Percentiles rank a stretch among this genome's conserved stretches.
These are phyloP conservation scores for Etheostoma nigrum DNA, from an alignment of 2,797 vertebrate genomes.

Conservation along the genomic window DNA sequence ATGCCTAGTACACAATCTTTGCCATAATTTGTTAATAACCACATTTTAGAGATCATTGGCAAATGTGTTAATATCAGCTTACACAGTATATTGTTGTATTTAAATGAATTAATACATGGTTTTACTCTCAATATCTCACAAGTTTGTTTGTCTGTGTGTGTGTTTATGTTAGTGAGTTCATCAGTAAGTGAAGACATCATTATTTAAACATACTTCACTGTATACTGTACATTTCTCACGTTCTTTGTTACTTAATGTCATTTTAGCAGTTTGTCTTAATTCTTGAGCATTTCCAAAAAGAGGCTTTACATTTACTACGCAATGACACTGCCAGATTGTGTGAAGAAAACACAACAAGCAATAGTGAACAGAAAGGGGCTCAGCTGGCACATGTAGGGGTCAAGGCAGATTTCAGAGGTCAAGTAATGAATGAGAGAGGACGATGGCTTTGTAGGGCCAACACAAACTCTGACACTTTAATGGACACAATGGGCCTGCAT, in stretches of 20 bases:
- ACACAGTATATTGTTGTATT: neutral
- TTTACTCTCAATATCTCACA: neutral
- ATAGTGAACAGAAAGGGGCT: slow-evolving; percentile 35
- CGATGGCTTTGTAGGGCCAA: slow-evolving; percentile 32
- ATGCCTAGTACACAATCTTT: neutral
- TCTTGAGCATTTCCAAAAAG: neutral
- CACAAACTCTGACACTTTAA: slow-evolving; percentile 41
- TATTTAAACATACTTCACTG: neutral
- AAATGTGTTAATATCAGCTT: neutral
- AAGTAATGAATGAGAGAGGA: slow-evolving; percentile 65
- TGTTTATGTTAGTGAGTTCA: neutral
- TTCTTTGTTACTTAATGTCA: neutral
- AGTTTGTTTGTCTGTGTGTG: no score
- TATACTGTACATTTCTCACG: neutral
- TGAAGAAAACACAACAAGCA: slow-evolving; percentile 13
- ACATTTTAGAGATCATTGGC: neutral
- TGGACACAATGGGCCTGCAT: slow-evolving; percentile 39
- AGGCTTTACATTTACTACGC: neutral
- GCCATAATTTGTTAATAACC: neutral
- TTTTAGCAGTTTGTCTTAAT: neutral
- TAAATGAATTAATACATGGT: neutral
- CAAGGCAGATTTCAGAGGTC: slow-evolving; percentile 63
- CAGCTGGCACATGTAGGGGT: slow-evolving; percentile 68
- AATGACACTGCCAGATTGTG: neutral
- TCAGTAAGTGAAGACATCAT: neutral